Evolutionary conservation across 2,888 invertebrate species (phyloP).

Genomic region (Yponomeuta plumbellus): DNA sequence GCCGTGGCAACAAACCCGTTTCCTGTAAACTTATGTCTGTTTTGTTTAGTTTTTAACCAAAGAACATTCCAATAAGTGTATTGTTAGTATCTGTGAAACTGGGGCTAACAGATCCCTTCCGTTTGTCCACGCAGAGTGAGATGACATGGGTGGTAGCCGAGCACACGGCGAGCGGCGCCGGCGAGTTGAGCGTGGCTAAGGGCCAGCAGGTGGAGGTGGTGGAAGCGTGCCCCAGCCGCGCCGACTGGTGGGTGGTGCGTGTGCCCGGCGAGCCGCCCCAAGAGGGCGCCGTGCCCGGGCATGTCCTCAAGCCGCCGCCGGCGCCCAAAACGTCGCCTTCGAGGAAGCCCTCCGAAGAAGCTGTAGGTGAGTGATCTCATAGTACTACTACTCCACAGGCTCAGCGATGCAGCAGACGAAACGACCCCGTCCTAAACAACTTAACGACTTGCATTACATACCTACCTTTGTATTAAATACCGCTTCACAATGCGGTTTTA

Average conservation of each 20-base stretch:
- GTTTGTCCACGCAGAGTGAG: constrained; percentile 80
- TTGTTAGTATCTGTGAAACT: no score
- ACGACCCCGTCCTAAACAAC: no score
- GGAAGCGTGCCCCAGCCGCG: constrained; percentile 82
- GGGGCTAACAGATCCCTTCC: constrained; percentile 16
- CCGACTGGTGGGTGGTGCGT: constrained; percentile 84
- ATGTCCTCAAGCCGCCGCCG: constrained; percentile 78
- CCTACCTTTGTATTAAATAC: no score
- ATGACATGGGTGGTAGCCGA: constrained; percentile 95
- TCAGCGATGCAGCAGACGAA: no score
- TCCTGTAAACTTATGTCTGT: no score
- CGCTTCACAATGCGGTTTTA: no score
- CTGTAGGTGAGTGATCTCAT: constrained; percentile 56
- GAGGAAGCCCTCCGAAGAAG: constrained; percentile 58
- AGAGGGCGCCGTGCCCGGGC: constrained; percentile 88
- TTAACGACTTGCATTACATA: no score
- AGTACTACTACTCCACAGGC: not conserved
- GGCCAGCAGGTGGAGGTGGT: constrained; percentile 96
- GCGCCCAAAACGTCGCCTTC: constrained; percentile 56
- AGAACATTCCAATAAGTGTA: no score
- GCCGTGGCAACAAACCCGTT: no score
- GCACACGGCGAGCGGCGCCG: constrained; percentile 84
- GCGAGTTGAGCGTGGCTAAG: constrained; percentile 89
- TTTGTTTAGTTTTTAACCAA: no score
- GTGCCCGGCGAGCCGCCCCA: constrained; percentile 78